Conservation (phyloP, 2,888 invertebrate genomes). For the Smittia aterrima region DNA sequence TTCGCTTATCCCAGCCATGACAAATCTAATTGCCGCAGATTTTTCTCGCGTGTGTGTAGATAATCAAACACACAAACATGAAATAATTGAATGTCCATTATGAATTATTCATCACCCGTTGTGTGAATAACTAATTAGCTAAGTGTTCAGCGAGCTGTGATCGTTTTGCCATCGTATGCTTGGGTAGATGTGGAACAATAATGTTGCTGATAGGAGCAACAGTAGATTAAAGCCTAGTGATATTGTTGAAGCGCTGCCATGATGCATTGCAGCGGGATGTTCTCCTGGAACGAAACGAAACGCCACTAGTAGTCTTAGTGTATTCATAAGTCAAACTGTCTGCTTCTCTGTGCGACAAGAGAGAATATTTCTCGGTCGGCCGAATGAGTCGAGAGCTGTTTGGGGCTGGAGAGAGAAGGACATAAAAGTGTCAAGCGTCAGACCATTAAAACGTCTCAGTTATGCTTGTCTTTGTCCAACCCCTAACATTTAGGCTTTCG, state of each 20-base stretch:
- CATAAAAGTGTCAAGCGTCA: constrained; percentile 12
- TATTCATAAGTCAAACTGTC: background rate
- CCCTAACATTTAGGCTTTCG: background rate
- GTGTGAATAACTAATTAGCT: constrained; percentile 32
- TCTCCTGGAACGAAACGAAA: constrained; percentile 52
- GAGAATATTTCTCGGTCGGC: background rate
- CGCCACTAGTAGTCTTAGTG: background rate
- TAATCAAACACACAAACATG: background rate
- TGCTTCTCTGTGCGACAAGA: background rate
- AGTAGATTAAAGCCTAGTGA: constrained; percentile 39
- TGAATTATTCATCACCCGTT: constrained; percentile 10
- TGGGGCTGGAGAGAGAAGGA: background rate
- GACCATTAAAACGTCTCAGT: constrained; percentile 6
- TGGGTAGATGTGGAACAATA: constrained; percentile 27
- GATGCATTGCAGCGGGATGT: constrained; percentile 84
- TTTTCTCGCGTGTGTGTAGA: background rate
- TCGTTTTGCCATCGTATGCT: constrained; percentile 44
- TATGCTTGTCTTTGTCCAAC: background rate
- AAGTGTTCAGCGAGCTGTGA: constrained; percentile 7
- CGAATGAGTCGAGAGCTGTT: background rate
- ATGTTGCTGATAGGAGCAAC: constrained; percentile 42
- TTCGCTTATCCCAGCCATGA: background rate
- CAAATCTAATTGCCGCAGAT: background rate
- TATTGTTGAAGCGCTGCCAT: constrained; percentile 55
- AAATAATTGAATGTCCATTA: constrained; percentile 18